These are phyloP conservation scores for Hippocampus barbouri DNA, from an alignment of 2,113 vertebrate genomes.

Conservation along the genomic window DNA sequence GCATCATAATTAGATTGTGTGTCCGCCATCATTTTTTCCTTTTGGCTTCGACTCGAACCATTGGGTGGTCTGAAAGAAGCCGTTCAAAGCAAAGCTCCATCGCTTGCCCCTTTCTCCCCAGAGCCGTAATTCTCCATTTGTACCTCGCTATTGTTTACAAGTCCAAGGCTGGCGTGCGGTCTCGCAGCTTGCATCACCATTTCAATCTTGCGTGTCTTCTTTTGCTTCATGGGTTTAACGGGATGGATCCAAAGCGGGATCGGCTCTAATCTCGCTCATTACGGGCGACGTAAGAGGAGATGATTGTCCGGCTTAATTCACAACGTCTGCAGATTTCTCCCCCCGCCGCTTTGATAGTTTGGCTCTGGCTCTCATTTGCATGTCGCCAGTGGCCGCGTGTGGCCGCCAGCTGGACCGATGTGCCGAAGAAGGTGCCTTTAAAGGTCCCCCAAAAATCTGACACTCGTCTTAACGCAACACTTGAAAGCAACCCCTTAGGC, in stretches of 20 bases:
- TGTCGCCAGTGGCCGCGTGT: not conserved
- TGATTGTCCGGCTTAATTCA: slow-evolving; percentile 52
- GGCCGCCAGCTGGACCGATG: not conserved
- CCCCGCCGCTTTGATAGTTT: slow-evolving; percentile 34
- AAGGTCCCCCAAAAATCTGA: not conserved
- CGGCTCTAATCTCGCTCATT: slow-evolving; percentile 60
- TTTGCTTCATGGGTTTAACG: slow-evolving; percentile 46
- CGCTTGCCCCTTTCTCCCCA: not conserved
- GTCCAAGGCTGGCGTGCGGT: slow-evolving; percentile 30
- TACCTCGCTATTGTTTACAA: not conserved
- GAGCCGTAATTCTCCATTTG: not conserved
- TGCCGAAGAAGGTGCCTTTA: not conserved
- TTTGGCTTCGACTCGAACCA: not conserved
- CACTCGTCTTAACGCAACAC: not conserved
- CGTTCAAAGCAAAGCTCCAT: not conserved
- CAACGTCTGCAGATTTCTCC: slow-evolving; percentile 47
- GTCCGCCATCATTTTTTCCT: not conserved
- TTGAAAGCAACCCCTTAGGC: not conserved
- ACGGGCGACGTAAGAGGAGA: slow-evolving; percentile 41
- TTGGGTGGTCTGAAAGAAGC: not conserved
- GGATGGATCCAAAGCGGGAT: slow-evolving; percentile 47
- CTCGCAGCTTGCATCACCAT: slow-evolving; percentile 53
- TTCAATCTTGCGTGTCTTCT: slow-evolving; percentile 54
- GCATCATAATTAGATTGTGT: not conserved
- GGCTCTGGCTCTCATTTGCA: slow-evolving; percentile 8